phyloP scores from a whole-genome alignment of 2,797 vertebrate genomes.

The Xenopus petersii region DNA sequence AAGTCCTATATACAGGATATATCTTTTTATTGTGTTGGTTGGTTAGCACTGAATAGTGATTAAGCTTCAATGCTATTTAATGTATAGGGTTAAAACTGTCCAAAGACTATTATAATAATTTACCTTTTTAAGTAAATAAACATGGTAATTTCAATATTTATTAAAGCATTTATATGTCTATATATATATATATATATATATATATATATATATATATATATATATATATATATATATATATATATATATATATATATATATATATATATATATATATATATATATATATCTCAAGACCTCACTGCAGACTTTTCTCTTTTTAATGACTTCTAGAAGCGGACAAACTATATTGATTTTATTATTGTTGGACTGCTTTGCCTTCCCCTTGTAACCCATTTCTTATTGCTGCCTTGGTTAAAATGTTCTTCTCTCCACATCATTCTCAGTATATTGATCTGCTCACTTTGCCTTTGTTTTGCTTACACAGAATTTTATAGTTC shows the following conservation, averaged over 20 bases:
- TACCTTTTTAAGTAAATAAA: too few relatives aligned
- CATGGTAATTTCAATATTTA: neutral
- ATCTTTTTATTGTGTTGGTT: too few relatives aligned
- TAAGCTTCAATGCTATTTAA: too few relatives aligned
- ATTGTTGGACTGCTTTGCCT: slow-evolving; percentile 26
- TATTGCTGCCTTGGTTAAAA: slow-evolving; percentile 25
- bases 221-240: neutral
- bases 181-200: too few relatives aligned
- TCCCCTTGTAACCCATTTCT: slow-evolving; percentile 41
- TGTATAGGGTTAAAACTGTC: too few relatives aligned
- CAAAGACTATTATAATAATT: too few relatives aligned
- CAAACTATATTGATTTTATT: slow-evolving; percentile 37
- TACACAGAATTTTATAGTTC: slow-evolving; percentile 45
- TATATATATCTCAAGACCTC: neutral
- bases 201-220: too few relatives aligned
- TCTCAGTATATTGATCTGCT: slow-evolving; percentile 41
- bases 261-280: too few relatives aligned
- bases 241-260: too few relatives aligned
- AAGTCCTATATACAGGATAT: too few relatives aligned
- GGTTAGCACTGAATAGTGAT: too few relatives aligned
- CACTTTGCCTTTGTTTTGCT: slow-evolving; percentile 42
- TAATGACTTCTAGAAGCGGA: slow-evolving; percentile 9
- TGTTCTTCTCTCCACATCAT: slow-evolving; percentile 30
- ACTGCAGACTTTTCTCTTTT: neutral
- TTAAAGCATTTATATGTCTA: neutral